Conservation (phyloP, 2,888 invertebrate genomes). For the Plusia festucae region DNA sequence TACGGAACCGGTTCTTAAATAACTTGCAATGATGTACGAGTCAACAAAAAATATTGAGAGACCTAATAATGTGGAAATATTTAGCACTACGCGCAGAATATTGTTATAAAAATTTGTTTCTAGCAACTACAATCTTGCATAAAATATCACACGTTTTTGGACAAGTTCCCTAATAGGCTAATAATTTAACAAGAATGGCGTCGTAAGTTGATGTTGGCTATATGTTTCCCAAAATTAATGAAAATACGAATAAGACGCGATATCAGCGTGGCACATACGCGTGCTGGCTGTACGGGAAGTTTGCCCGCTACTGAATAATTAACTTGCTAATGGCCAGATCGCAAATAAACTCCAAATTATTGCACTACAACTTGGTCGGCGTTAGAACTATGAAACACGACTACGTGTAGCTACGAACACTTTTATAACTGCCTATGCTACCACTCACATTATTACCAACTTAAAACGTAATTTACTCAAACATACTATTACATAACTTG, state of each 20-base stretch:
- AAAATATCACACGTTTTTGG: constrained; percentile 19
- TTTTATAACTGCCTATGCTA: constrained; percentile 38
- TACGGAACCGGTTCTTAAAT: too few relatives aligned
- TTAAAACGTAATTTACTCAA: constrained; percentile 16
- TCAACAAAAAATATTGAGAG: too few relatives aligned
- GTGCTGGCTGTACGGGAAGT: constrained; percentile 61
- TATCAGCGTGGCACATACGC: constrained; percentile 64
- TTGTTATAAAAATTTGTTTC: not conserved
- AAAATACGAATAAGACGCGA: constrained; percentile 50
- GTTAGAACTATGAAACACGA: constrained; percentile 69
- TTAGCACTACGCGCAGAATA: not conserved
- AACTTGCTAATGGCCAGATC: constrained; percentile 83
- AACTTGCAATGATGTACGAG: too few relatives aligned
- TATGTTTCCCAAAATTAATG: constrained; percentile 51
- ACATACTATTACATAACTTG: constrained; percentile 31
- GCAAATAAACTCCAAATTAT: constrained; percentile 87
- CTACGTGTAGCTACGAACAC: constrained; percentile 48
- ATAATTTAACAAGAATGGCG: constrained; percentile 23
- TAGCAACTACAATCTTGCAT: constrained; percentile 6
- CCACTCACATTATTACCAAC: constrained; percentile 24
- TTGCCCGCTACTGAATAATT: constrained; percentile 81
- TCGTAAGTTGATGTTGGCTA: constrained; percentile 27
- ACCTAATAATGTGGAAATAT: too few relatives aligned
- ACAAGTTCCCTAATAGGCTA: constrained; percentile 39
- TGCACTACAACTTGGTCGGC: constrained; percentile 75